Evolutionary conservation across 2,113 vertebrate species (phyloP), one percentile per base, ranked within the genome.

Genomic region (Antechinus stuartii): DNA sequence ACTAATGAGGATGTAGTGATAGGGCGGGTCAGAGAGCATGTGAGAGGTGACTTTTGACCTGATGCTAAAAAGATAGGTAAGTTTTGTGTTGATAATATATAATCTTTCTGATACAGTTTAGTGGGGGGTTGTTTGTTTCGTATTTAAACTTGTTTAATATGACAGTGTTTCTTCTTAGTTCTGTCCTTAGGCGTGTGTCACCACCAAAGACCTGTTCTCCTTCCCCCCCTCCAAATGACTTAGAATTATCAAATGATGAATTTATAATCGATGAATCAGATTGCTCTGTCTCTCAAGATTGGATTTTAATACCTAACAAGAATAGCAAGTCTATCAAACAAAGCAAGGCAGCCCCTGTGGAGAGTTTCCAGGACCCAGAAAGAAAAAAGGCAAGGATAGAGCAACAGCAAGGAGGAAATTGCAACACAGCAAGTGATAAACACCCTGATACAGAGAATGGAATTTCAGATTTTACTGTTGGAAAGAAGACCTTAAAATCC

Each of bases 231-330:
- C 54, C 94, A 95, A 97, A 94, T 93, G 27, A 93, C 89, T 24
- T 26, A 61, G 94, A 96, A 56, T 96, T 97, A 84, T 30, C 95
- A 92, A 98, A 98, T 94, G 93, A 97, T 90, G 98, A 99, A 92
- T 99, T 99, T 98, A 92, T 98, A 93, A 98, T 99, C 96, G 98
- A 98, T 55, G 98, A 98, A 49, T 98, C 96, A 12, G 92, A 89
- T 94, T 92, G 0, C 92, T n/a, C 49, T 54, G 92, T 93, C 91
- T 92, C 1, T 97, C 30, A 0, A 52, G 93, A 96, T 95, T 98
- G 98, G 98, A 89, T 99, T 98, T 98, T 96, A 12, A 97, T 98
- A 97, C 97, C 98, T 3, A 0, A 0, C 90, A 99, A 98, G 91
- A 92, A 90, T 0, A 97, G 76, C 84, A 97, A 94, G 22, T 23